Evolutionary conservation across 2,113 vertebrate species (phyloP), one percentile per base, ranked within the genome.

Genomic region (Notarius lentiginosus): DNA sequence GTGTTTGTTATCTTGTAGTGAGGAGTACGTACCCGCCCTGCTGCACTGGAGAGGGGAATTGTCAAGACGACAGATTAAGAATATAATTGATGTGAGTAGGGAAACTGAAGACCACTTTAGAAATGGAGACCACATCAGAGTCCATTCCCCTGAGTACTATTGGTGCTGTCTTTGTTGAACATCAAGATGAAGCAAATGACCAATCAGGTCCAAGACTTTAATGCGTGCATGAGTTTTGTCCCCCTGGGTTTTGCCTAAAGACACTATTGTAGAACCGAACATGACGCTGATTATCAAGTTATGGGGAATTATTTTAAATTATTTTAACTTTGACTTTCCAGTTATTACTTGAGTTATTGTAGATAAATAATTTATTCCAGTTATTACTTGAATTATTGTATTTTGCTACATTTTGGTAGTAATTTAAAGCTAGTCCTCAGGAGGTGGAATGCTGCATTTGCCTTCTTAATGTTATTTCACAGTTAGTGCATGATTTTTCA

Each of bases 41-140:
- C 90, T 95, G 85, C 77, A 9, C 14, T 94, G 90, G 90, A 91
- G 89, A 89, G 89, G 88, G 6, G 86, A 83, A 24, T 87, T 93
- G 3, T 82, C 90, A 27, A 6, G 47, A 2, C 0, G 27, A 2
- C 0, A 91, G 20, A 60, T 91, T 0, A 83, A 0, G 1, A 79
- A 93, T 79, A 84, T 94, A 49, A 63, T 93, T 89, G 47, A 85
- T 0, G 84, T 85, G 17, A 22, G 83, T 66, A 51, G 10, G 17
- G 49, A 34, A 2, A 22, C n/a, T 51, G 58, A 20, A 60, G 79
- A 41, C 10, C 1, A 22, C 5, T 3, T 22, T 90, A 6, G 61
- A 79, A 41, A 75, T 51, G 15, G 24, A n/a, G 20, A 9, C 2
- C 30, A 12, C 0, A 22, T 18, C 34, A 14, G 6, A 72, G 1